These are phyloP conservation scores for Beaufortia kweichowensis DNA, from an alignment of 2,113 vertebrate genomes.

Conservation along the genomic window DNA sequence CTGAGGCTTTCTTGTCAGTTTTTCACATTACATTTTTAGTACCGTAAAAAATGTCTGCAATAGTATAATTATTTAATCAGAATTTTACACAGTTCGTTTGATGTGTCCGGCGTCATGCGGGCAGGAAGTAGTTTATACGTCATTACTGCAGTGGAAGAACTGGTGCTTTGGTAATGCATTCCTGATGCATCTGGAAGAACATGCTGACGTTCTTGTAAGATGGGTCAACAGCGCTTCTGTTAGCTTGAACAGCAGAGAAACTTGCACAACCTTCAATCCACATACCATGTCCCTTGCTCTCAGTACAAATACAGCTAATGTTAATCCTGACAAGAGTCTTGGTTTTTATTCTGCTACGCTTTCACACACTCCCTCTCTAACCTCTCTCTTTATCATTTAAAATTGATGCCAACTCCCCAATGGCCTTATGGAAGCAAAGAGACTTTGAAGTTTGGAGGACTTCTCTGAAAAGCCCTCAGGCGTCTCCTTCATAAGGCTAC, in stretches of 20 bases:
- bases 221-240: background rate
- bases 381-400: conserved; percentile 67
- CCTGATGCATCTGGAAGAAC: background rate
- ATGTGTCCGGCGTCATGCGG: background rate
- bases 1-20: too few relatives aligned
- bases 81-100: background rate
- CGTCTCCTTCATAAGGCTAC: conserved; percentile 60
- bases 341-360: conserved; percentile 56
- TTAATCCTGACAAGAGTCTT: conserved; percentile 47
- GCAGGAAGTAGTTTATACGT: background rate
- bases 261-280: background rate
- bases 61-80: background rate
- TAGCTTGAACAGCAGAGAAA: background rate
- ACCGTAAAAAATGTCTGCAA: background rate
- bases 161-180: conserved; percentile 5
- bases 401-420: conserved; percentile 67
- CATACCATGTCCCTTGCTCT: conserved; percentile 49
- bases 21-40: too few relatives aligned
- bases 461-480: conserved; percentile 67
- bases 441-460: conserved; percentile 72
- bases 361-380: conserved; percentile 50
- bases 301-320: conserved; percentile 41
- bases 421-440: conserved; percentile 62
- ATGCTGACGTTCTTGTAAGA: background rate
- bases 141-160: background rate